Base-by-base conservation (phyloP, 2,797 vertebrate genomes). In the Scarus forsteni region DNA sequence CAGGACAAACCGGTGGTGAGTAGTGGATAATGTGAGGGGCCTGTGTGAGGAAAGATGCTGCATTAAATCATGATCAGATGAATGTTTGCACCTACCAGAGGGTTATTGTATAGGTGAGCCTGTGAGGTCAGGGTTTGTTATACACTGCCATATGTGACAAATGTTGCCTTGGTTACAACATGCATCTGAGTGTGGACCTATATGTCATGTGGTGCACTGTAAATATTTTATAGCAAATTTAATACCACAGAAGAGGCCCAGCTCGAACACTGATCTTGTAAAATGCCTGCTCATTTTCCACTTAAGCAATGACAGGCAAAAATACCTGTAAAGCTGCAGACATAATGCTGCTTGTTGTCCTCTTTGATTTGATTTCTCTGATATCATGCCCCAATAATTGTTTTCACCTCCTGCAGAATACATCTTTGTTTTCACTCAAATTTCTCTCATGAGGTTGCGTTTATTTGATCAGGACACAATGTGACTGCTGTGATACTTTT, bases 81-180 rank as follows among this genome's bases (percentile, higher is more conserved):
- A 34, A 43, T 0, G 0, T 19, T 54, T 15, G 53, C 60, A 54
- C 36, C n/a, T 50, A 13, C 40, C 39, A 63, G 13, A 6, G 9
- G 19, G 49, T 59, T 35, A 43, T 2, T 75, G 65, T 44, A 54
- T 60, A 15, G 60, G 18, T 62, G 49, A 59, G 53, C 35, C 60
- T 46, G 43, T 18, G 49, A 27, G 66, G 62, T 71, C 74, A 75
- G 74, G 56, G 80, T 80, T 80, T 64, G 59, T 68, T 70, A 74
- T 19, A 49, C 36, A 64, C 71, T 77, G 82, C 60, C 50, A 69
- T 39, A 60, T 76, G 55, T 73, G 76, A 85, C 79, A 57, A 81
- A 75, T 38, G 55, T 13, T 57, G 18, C 60, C 40, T 44, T 59
- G 38, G 65, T 70, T 68, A 58, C 68, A 70, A 60, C 65, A 76